Evolutionary conservation across 2,888 invertebrate species (phyloP), one percentile per base, ranked within the genome.

Genomic region (Agonopterix heracliana): DNA sequence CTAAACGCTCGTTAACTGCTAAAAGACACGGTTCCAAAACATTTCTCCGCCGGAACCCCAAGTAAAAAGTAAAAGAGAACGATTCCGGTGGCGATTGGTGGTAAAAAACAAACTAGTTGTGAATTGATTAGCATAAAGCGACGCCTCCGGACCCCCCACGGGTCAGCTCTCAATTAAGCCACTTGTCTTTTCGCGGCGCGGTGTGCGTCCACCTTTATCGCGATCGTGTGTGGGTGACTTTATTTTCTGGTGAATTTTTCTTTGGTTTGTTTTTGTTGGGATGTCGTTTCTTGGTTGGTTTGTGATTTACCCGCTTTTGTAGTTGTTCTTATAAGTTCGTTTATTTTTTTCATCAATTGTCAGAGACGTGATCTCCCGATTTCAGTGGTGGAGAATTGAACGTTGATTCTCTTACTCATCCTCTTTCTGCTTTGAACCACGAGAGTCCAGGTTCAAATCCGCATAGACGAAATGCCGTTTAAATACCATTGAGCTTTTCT

Each of bases 81-180:
- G 71, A 78, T 75, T 74, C 77, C 75, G 70, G 74, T 73, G 74
- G 79, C 78, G 83, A 78, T 78, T 78, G 74, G 64, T 66, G 63
- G 67, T 77, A 79, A 81, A 86, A 84, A 85, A 83, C 77, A 80
- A 82, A 79, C 79, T 80, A 78, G 76, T 76, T 62, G 62, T 68
- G 83, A 80, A 82, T 82, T 82, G 83, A 87, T 87, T 88, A 88
- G 87, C 87, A 87, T 86, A 86, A 80, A 67, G 70, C 76, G 72
- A 78, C 78, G 80, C 80, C 76, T 71, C 51, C 47, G 46, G 85
- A 84, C 86, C 86, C 78, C 86, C 84, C 87, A 75, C 76, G 61
- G 43, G 71, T 73, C 71, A 71, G 62, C 72, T 76, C 81, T 84
- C 86, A 86, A 87, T 88, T 88, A 87, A 85, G 83, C 75, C 71